Conservation (phyloP, 2,797 vertebrate species). For the Gobio occitaniae region DNA sequence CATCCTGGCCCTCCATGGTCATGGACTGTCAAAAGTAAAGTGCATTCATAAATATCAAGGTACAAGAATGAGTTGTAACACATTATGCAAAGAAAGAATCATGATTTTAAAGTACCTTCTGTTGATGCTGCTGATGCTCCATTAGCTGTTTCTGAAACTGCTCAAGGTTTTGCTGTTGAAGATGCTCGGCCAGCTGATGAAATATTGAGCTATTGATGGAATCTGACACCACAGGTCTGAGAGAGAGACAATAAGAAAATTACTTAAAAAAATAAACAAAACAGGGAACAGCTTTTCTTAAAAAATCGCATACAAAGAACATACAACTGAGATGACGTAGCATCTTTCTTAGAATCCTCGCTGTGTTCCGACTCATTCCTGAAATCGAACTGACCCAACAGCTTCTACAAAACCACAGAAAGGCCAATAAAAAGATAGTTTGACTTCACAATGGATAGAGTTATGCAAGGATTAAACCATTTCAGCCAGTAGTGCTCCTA, state of each 20-base stretch:
- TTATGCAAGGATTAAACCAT: not conserved
- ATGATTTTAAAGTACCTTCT: conserved; percentile 62
- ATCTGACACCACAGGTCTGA: conserved; percentile 92
- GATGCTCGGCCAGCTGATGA: conserved; percentile 96
- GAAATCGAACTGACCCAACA: conserved; percentile 97
- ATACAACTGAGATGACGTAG: conserved; percentile 89
- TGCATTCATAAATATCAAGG: not conserved
- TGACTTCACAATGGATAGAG: not conserved
- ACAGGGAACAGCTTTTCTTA: not conserved
- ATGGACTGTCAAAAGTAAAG: conserved; percentile 76
- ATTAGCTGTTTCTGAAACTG: conserved; percentile 96
- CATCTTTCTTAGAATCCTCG: conserved; percentile 95
- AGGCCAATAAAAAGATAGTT: not conserved
- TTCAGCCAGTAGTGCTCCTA: not conserved
- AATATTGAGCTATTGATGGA: conserved; percentile 97
- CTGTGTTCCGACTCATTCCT: conserved; percentile 89
- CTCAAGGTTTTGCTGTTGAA: conserved; percentile 97
- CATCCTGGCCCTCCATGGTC: conserved; percentile 89
- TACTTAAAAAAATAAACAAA: not conserved
- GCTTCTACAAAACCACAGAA: conserved; percentile 81
- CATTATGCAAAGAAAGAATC: not conserved
- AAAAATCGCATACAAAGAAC: conserved; percentile 61
- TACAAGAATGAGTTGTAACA: not conserved
- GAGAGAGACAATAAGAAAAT: conserved; percentile 27
- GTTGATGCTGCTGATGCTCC: conserved; percentile 80